Evolutionary conservation across 1,140 invertebrate genomes (phyloP).

Genomic region (Pogonomyrmex barbatus): DNA sequence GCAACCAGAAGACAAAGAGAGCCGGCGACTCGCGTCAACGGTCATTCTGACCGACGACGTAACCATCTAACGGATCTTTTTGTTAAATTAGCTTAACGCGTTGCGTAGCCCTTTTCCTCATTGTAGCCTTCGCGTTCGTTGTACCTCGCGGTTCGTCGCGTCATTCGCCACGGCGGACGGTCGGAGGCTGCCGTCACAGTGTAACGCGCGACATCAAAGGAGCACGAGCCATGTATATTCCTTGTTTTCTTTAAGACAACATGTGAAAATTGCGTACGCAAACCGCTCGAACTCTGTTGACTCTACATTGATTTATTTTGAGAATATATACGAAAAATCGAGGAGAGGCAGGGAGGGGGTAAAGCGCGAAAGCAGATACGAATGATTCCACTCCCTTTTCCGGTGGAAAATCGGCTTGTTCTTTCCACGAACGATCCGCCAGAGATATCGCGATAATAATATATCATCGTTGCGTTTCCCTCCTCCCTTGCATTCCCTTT

Average conservation of each 20-base stretch:
- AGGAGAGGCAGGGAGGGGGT: not conserved
- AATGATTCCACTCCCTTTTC: not conserved
- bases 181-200: not conserved
- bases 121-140: not conserved
- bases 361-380: not conserved
- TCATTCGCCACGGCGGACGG: not conserved
- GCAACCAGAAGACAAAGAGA: slow-evolving; percentile 34
- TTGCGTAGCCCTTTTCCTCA: slow-evolving; percentile 46
- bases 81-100: slow-evolving; percentile 50
- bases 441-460: slow-evolving; percentile 3
- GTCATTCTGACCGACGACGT: not conserved
- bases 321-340: not conserved
- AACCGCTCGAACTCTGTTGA: too few species aligned
- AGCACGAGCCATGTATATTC: not conserved
- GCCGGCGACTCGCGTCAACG: slow-evolving; percentile 10
- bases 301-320: not conserved
- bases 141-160: not conserved
- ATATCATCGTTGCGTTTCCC: slow-evolving; percentile 31
- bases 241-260: not conserved
- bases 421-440: not conserved
- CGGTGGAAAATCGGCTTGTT: slow-evolving; percentile 3
- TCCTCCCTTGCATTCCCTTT: too few species aligned
- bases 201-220: slow-evolving; percentile 4
- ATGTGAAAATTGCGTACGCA: not conserved
- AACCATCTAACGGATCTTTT: slow-evolving; percentile 47